Evolutionary conservation across 2,113 vertebrate genomes (phyloP).

Genomic region (Anhinga rufa): DNA sequence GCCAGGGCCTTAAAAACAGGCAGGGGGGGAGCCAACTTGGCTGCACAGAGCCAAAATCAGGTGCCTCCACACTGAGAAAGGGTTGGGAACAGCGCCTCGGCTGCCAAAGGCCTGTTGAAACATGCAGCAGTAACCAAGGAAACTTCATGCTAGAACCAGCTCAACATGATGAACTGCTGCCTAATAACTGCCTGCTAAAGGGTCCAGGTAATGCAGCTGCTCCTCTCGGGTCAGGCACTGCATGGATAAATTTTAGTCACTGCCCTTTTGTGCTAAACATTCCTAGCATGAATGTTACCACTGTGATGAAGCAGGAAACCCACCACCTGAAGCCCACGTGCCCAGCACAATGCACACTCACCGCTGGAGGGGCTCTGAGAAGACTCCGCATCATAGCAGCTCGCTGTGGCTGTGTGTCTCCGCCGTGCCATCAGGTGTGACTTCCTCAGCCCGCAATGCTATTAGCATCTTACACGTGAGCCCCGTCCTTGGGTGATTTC

Average conservation of each 20-base stretch:
- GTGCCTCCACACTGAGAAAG: neutral
- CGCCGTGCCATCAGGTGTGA: neutral
- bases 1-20: neutral
- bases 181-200: neutral
- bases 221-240: neutral
- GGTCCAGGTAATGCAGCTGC: neutral
- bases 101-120: neutral
- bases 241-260: neutral
- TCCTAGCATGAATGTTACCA: neutral
- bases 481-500: neutral
- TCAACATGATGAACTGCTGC: neutral
- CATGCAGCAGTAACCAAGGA: conserved; percentile 24
- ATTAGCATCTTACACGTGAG: neutral
- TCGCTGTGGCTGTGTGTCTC: rapidly evolving
- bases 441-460: neutral
- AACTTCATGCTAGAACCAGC: conserved; percentile 3
- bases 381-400: neutral
- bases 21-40: neutral
- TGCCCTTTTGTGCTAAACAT: neutral
- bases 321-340: neutral
- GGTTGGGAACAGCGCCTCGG: neutral
- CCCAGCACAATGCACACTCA: neutral
- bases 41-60: neutral
- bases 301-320: neutral
- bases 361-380: neutral